Base-by-base conservation (phyloP, 1,140 invertebrate genomes). In the Heliconius congener region DNA sequence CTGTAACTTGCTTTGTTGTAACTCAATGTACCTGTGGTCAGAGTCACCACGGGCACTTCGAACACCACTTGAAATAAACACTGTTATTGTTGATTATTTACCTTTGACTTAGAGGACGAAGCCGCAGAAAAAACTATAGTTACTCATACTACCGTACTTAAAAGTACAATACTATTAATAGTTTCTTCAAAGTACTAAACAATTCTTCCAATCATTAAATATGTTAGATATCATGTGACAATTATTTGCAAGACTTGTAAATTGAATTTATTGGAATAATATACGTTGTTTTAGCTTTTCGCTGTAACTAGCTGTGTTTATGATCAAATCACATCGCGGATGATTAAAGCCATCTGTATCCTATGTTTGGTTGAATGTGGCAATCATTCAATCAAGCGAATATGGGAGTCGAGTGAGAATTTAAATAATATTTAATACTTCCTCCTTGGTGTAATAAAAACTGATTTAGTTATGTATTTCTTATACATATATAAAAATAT, bases 381-480 rank as follows among this genome's bases (percentile, higher is more conserved):
- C 90, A 91, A 92, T 92, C 89, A 92, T 92, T 83, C 87, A 91
- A 92, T 91, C 85, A 86, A 88, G 83, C 84, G 77, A 82, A 52
- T 80, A 84, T 86, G 83, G 80, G 76, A 76, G 81, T 78, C 84
- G 84, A 84, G 86, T 88, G 89, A 89, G 89, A 90, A 89, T 85
- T 81, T 79, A 81, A 85, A 82, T 81, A 79, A 83, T 76, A 77
- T 79, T 13, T 75, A 66, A 19, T 77, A 60, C 81, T 85, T 84
- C 84, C 83, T 86, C 78, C 82, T 66, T 23, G 23, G 23, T 66
- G 27, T 16, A 30, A 66, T 66, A 66, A 27, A 60, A 27, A 66
- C 13, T 66, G 60, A 66, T 30, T 66, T 66, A 66, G 27, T 66
- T 30, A 66, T 13, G 60, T 66, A 66, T 66, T 30, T 66, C 27